Evolutionary conservation across 2,113 vertebrate species (phyloP).

Genomic region (Cyprinodon tularosa): DNA sequence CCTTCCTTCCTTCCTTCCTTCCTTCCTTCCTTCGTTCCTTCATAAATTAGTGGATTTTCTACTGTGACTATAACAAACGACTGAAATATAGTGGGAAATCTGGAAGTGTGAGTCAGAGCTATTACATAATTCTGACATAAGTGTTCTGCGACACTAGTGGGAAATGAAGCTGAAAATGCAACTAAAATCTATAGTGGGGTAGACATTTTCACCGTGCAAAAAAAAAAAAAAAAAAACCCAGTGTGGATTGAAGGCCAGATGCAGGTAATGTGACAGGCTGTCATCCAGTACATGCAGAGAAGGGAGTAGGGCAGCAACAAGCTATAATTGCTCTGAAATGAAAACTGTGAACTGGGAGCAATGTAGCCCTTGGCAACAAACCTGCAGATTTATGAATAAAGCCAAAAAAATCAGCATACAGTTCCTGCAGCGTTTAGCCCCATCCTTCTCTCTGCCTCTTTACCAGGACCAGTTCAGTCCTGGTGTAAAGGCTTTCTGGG

Average conservation of each 20-base stretch:
- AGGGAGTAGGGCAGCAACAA: not conserved
- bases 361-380: constrained; percentile 1
- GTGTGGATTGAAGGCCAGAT: not conserved
- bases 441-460: not conserved
- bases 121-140: not conserved
- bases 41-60: not conserved
- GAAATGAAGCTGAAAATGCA: not conserved
- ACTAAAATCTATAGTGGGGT: not conserved
- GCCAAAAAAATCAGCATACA: not conserved
- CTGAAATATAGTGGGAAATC: not conserved
- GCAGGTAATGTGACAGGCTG: not conserved
- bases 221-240: not conserved
- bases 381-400: not conserved
- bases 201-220: not conserved
- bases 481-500: constrained; percentile 35
- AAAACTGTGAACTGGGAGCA: constrained; percentile 3
- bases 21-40: not conserved
- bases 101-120: not conserved
- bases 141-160: not conserved
- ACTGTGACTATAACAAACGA: not conserved
- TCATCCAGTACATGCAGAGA: constrained; percentile 1
- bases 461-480: constrained; percentile 28
- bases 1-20: not conserved
- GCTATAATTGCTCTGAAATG: not conserved
- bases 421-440: constrained; percentile 2